Evolutionary conservation across 2,113 vertebrate species (phyloP).

Genomic region (Cettia cetti): DNA sequence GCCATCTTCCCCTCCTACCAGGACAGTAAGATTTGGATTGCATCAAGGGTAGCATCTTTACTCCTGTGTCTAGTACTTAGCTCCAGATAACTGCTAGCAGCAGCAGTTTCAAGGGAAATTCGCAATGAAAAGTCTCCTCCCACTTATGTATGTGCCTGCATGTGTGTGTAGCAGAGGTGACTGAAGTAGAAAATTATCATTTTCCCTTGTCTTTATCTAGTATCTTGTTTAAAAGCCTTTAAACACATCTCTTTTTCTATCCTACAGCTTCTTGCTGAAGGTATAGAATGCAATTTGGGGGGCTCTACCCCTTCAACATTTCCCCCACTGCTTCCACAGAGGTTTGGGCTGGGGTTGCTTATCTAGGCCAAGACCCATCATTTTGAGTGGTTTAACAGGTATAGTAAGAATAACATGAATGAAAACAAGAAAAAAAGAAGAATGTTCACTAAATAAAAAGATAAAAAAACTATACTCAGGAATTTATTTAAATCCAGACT

Average conservation of each 20-base stretch:
- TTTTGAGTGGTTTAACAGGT: neutral
- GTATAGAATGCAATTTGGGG: neutral
- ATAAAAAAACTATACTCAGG: neutral
- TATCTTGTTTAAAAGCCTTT: neutral
- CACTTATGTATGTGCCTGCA: neutral
- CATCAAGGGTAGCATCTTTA: neutral
- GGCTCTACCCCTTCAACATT: neutral
- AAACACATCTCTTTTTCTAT: neutral
- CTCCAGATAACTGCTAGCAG: neutral
- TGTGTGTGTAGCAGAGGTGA: neutral
- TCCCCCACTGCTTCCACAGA: neutral
- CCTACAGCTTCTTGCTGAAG: neutral
- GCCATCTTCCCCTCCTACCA: neutral
- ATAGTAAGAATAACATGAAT: neutral
- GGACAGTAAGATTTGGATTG: neutral
- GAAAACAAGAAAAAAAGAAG: neutral
- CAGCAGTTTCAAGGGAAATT: neutral
- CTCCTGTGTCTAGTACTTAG: neutral
- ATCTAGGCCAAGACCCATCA: neutral
- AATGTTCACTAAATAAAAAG: neutral
- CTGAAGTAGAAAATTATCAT: neutral
- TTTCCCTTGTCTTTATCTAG: neutral
- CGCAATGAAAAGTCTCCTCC: neutral
- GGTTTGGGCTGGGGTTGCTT: neutral
- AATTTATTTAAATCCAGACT: neutral